A percentile compares a stretch with the other conserved stretches of the same genome.
phyloP scores from a whole-genome alignment of 2,888 invertebrate genomes.

The Lacanobia oleracea region DNA sequence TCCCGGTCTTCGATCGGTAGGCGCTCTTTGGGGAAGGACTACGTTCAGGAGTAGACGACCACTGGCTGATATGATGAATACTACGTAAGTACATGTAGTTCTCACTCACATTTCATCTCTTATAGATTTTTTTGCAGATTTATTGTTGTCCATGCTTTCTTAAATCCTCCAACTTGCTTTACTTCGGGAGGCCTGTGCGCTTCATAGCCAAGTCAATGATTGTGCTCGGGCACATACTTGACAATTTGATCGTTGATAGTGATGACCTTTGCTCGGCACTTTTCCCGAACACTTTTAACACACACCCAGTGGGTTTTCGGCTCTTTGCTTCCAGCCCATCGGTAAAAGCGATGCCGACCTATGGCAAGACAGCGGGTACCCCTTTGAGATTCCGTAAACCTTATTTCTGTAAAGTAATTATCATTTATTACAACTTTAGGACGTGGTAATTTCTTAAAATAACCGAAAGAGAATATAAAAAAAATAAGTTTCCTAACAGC shows the following conservation, averaged over 20 bases:
- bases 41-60: too few relatives aligned
- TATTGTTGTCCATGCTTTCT: background rate
- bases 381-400: background rate
- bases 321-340: conserved; percentile 19
- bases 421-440: background rate
- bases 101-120: too few relatives aligned
- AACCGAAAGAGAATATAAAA: too few relatives aligned
- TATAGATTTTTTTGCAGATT: too few relatives aligned
- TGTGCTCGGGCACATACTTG: background rate
- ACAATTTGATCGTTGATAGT: conserved; percentile 11
- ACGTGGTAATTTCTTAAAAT: too few relatives aligned
- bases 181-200: background rate
- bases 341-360: conserved; percentile 13
- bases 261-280: conserved; percentile 14
- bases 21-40: too few relatives aligned
- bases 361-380: conserved; percentile 3
- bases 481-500: background rate
- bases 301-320: conserved; percentile 19
- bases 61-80: too few relatives aligned
- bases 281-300: background rate
- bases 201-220: conserved; percentile 1
- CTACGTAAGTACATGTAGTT: too few relatives aligned
- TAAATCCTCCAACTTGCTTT: background rate
- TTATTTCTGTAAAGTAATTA: conserved; percentile 23
- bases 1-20: too few relatives aligned